These are phyloP conservation scores for Suricata suricatta DNA, from an alignment of 2,113 vertebrate species.

Conservation along the genomic window DNA sequence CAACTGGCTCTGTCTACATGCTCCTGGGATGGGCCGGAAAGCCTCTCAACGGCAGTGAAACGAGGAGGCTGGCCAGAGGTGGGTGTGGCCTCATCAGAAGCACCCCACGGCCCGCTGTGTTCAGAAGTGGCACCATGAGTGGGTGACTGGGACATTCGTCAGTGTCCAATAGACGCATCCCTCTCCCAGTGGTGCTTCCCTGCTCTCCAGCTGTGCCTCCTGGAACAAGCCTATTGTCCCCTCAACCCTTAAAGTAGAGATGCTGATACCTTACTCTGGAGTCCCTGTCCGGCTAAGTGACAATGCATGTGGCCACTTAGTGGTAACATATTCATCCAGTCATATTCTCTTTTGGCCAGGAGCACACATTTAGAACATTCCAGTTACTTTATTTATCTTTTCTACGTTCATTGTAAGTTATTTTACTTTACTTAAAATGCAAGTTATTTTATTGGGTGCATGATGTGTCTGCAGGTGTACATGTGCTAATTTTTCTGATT, in stretches of 20 bases:
- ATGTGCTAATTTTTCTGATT: not conserved
- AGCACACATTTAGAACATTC: not conserved
- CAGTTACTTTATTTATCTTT: not conserved
- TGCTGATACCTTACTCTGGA: not conserved
- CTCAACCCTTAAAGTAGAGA: not conserved
- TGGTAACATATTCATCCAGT: not conserved
- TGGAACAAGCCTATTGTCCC: not conserved
- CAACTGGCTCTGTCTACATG: fast-evolving
- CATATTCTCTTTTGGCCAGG: not conserved
- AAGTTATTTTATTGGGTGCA: not conserved
- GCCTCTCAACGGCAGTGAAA: not conserved
- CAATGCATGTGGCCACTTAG: not conserved
- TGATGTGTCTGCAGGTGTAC: not conserved
- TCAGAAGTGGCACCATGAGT: not conserved
- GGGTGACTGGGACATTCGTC: too few relatives aligned
- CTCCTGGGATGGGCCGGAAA: not conserved
- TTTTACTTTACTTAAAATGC: not conserved
- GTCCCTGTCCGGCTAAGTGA: not conserved
- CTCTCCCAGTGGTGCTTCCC: fast-evolving
- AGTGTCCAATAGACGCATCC: not conserved
- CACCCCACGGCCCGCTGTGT: too few relatives aligned
- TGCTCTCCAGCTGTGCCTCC: not conserved
- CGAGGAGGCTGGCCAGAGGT: fast-evolving
- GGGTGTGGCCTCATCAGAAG: not conserved
- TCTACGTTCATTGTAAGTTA: not conserved